These are phyloP conservation scores for Mesocricetus auratus DNA, from an alignment of 2,113 vertebrate genomes.

Conservation along the genomic window DNA sequence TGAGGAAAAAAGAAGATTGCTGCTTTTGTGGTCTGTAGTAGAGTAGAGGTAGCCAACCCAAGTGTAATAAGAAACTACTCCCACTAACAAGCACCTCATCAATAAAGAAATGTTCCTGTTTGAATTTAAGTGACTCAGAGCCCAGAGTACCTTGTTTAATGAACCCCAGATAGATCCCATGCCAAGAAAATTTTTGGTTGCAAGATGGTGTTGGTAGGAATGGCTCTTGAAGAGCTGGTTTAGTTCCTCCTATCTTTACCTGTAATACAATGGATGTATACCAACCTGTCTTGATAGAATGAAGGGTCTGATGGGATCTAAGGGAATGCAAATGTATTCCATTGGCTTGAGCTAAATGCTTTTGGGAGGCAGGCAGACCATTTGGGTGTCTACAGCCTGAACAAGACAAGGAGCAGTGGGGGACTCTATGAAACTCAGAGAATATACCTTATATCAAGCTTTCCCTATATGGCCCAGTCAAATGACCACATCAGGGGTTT, in stretches of 20 bases:
- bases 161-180: not conserved
- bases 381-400: not conserved
- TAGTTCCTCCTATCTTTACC: not conserved
- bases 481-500: not conserved
- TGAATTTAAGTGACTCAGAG: not conserved
- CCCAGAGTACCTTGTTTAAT: not conserved
- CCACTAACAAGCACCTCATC: not conserved
- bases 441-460: not conserved
- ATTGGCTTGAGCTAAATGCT: not conserved
- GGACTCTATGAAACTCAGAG: not conserved
- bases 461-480: not conserved
- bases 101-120: not conserved
- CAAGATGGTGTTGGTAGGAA: not conserved
- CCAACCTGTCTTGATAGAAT: not conserved
- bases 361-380: not conserved
- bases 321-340: not conserved
- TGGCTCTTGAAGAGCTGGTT: not conserved
- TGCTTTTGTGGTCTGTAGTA: not conserved
- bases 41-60: not conserved
- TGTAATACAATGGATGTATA: not conserved
- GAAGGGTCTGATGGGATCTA: not conserved
- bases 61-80: not conserved
- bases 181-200: not conserved
- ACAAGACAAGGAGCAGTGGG: not conserved
- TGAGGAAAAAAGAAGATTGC: not conserved